Base-by-base conservation (phyloP, 2,888 invertebrate species). In the Pycnomerus fuliginosus region DNA sequence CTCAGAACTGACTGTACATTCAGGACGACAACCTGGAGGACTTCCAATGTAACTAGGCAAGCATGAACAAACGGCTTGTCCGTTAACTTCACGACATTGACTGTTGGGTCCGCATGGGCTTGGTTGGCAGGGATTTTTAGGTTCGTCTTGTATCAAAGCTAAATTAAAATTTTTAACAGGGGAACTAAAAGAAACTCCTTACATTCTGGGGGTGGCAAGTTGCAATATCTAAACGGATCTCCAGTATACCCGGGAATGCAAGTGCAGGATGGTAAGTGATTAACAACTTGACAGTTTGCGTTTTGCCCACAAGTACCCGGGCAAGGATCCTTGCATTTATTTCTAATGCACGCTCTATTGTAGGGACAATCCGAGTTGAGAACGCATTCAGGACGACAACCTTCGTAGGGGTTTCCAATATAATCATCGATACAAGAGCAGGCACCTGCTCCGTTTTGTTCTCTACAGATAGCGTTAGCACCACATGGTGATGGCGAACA, bases 401-500 rank as follows among this genome's bases (percentile, higher is more conserved):
- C 79, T 69, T 85, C 84, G 55, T 87, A 87, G 7, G 89, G 88
- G 72, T 89, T 85, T 41, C 90, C 90, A 53, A 80, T 80, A 64
- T 85, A 86, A 31, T 83, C 84, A 3, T 78, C 74, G 30, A 83
- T 72, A 66, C 90, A 90, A 51, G 80, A 76, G 60, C 90, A 90
- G 1, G 83, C 77, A n/a, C 80, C 84, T 27, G 80, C 80, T 37
- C 77, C 78, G 61, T 76, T 78, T 55, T 78, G 80, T 61, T 80
- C 80, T 60, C 75, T 78, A 63, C 90, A 91, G 53, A 78, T 75
- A 16, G 90, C 84, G 67, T 87, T 88, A 20, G 83, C 72, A 29
- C 90, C 90, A 67, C 92, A 92, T 10, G 89, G 88, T 46, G 82
- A 83, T 13, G 87, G 86, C 52, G 78, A 73, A 58, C 88, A 88